Conservation (phyloP, 2,888 invertebrate species). For the Tinea semifulvella region DNA sequence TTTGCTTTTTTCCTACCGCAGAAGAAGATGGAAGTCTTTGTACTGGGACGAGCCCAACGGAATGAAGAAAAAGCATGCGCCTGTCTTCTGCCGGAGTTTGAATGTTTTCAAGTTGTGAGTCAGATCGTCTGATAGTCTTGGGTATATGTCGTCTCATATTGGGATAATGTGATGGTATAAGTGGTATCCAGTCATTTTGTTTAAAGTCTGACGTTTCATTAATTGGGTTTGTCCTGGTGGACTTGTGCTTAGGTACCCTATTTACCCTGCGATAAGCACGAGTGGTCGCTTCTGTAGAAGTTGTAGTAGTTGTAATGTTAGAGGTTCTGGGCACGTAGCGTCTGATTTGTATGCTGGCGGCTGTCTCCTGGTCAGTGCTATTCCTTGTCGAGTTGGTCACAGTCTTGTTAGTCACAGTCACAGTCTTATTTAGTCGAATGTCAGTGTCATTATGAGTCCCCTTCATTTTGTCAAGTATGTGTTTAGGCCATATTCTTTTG, state of each 20-base stretch:
- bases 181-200: slow-evolving; percentile 56
- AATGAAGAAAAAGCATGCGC: slow-evolving; percentile 41
- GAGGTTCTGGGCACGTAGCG: slow-evolving; percentile 31
- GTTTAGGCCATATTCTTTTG: slow-evolving; percentile 59
- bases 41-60: slow-evolving; percentile 44
- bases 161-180: slow-evolving; percentile 45
- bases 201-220: slow-evolving; percentile 22
- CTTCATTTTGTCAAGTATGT: slow-evolving; percentile 35
- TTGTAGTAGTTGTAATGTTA: slow-evolving; percentile 25
- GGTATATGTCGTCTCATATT: neutral
- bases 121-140: slow-evolving; percentile 37
- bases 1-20: slow-evolving; percentile 31
- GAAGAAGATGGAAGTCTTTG: slow-evolving; percentile 26
- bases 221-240: slow-evolving; percentile 19
- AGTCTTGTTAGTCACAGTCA: slow-evolving; percentile 25
- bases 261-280: slow-evolving; percentile 45
- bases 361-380: slow-evolving; percentile 18
- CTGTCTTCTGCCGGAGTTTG: slow-evolving; percentile 26
- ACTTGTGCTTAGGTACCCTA: slow-evolving; percentile 39
- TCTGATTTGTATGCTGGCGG: slow-evolving; percentile 30
- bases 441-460: slow-evolving; percentile 24
- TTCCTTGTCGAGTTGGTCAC: slow-evolving; percentile 28
- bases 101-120: slow-evolving; percentile 16
- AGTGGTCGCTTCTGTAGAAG: slow-evolving; percentile 29
- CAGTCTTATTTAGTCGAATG: slow-evolving; percentile 23